Base-by-base conservation (phyloP, 2,888 invertebrate species). In the Bellardia bayeri region DNA sequence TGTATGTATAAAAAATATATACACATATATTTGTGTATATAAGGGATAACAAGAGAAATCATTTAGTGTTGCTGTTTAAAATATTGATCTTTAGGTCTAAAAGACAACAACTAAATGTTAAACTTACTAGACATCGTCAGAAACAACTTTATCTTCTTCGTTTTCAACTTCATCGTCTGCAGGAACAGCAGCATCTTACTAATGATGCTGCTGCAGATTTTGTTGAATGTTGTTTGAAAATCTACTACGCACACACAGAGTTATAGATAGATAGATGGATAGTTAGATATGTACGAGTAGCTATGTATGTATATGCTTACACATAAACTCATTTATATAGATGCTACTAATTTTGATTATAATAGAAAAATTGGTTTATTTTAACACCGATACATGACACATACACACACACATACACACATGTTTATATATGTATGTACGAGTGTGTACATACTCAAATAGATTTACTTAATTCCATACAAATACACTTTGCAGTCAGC, bases 1-100 rank as follows among this genome's bases (percentile, higher is more conserved):
- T 3, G 37, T 37, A 1, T 23, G 23, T 23, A 23, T 23, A 23
- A 23, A 23, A 1, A 23, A 23, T 23, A 4, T 37, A n/a, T n/a
- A n/a, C n/a, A 37, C 1, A 5, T 37, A 37, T 37, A 1, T 37
- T 6, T 37, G 37, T 37, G 37, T 37, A 37, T 78, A 78, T 11
- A 45, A 68, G 13, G 81, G 83, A 87, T 82, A 86, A 88, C 88
- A 87, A 85, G 85, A 87, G 83, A 88, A 87, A 88, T 87, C 87
- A 86, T 88, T 88, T 87, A 85, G 85, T 71, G 85, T 71, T 83
- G 85, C 78, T 83, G 68, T 82, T 88, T 85, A 87, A 87, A 87
- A 87, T 85, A 56, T 82, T 87, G 84, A 87, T 87, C 87, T 87
- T 74, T 79, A 85, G 74, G 79, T 74, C 78, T 63, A 69, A 42